These are phyloP conservation scores for Athalia circularis DNA, from an alignment of 2,888 invertebrate species.

Conservation along the genomic window DNA sequence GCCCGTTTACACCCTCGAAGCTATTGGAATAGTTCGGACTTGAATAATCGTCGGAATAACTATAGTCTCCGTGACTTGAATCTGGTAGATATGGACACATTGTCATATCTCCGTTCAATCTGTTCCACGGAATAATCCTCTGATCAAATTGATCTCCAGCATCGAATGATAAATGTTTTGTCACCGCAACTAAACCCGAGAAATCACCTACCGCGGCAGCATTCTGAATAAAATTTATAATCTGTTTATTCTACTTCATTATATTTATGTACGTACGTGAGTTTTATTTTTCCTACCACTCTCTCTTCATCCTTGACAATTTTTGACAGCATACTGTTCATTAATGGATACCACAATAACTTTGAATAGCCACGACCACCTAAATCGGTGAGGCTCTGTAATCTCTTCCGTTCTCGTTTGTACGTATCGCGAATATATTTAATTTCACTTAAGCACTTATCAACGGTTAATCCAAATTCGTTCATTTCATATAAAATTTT, in stretches of 20 bases:
- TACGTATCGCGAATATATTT: conserved; percentile 30
- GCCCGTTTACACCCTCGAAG: background rate
- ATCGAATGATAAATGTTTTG: background rate
- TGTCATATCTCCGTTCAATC: background rate
- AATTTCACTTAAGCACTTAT: conserved; percentile 25
- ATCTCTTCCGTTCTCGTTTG: conserved; percentile 19
- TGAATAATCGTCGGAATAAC: background rate
- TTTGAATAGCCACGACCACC: conserved; percentile 30
- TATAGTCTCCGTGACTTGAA: background rate
- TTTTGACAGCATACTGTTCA: conserved; percentile 34
- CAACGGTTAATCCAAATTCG: conserved; percentile 17
- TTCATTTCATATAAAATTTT: conserved; percentile 34
- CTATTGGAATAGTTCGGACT: background rate
- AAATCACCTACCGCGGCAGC: no score
- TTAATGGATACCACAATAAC: conserved; percentile 33
- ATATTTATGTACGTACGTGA: background rate
- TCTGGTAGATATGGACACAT: conserved; percentile 7
- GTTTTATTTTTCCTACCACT: conserved; percentile 15
- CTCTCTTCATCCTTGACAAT: conserved; percentile 23
- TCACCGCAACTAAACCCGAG: background rate
- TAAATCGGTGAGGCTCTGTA: conserved; percentile 2
- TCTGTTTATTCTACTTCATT: conserved; percentile 1
- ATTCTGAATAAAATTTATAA: background rate
- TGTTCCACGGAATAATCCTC: background rate
- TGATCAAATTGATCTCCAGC: conserved; percentile 6